Base-by-base conservation (phyloP, 2,797 vertebrate genomes). In the Scyliorhinus canicula region DNA sequence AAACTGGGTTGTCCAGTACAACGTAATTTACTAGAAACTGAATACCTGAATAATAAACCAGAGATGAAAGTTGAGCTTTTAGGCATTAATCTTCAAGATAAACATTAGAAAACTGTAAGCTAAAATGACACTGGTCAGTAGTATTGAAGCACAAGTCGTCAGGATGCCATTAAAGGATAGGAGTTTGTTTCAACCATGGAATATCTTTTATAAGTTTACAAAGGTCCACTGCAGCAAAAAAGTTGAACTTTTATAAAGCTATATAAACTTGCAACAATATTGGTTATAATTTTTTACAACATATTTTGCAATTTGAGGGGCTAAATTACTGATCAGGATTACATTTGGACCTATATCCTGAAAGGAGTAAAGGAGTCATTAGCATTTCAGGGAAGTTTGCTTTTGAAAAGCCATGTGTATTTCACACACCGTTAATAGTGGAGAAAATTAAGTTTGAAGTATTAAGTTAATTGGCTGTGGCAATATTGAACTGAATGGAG, bases 231-330 rank as follows among this genome's bases (percentile, higher is more conserved):
- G 65, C 44, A 88, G 21, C 93, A 93, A 31, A 65, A 65, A 60
- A 93, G 52, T 93, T 52, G 4, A 69, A 71, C 28, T 93, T 71
- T 93, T 93, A 65, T 50, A 93, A 93, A 71, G 93, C 44, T 69
- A 50, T 69, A 50, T 69, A 93, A 69, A 11, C 26, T 71, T 69
- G 44, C 65, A 94, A 26, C 14, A 71, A 50, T 93, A 50, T 94
- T 71, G 93, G 47, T 50, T 71, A 16, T 35, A 50, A 47, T 93
- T 52, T 94, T 93, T 94, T 71, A 52, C n/a, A 91, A 21, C 14
- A 47, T 57, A 35, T 65, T 74, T 31, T 67, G 55, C 28, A 94
- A 93, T 47, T 44, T 47, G 40, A 93, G 60, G 21, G 91, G 65
- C 24, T 93, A 44, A 67, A 31, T 93, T 69, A 67, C 24, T 28